Evolutionary conservation across 64 coral and sea anemone genomes (phyloP).

Genomic region (Platygyra sinensis): DNA sequence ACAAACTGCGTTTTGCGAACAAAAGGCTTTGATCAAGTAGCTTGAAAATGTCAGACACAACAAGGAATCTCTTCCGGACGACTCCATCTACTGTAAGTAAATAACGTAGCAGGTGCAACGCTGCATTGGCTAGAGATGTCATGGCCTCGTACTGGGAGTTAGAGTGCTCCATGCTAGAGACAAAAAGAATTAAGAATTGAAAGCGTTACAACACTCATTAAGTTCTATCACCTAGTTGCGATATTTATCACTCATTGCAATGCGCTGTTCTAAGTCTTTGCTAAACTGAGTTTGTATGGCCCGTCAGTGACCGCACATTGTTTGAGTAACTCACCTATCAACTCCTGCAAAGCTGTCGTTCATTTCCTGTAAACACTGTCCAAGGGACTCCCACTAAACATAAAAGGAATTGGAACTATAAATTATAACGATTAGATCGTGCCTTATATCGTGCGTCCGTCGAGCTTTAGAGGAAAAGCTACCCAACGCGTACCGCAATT

Average conservation of each 20-base stretch:
- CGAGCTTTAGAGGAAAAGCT: too few species aligned
- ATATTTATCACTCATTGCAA: too few species aligned
- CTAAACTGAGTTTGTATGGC: too few species aligned
- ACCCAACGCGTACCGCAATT: too few species aligned
- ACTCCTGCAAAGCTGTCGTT: background rate
- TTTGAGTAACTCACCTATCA: background rate
- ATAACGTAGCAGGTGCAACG: background rate
- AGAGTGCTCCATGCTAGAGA: background rate
- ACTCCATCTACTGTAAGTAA: background rate
- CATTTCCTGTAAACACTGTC: background rate
- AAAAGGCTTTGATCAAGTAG: background rate
- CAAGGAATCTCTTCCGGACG: background rate
- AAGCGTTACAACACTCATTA: background rate
- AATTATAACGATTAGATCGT: too few species aligned
- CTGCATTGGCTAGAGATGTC: background rate
- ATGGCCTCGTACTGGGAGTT: background rate
- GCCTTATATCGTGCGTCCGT: too few species aligned
- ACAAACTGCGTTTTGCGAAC: background rate
- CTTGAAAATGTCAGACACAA: background rate
- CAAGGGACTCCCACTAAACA: background rate
- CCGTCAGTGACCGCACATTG: background rate
- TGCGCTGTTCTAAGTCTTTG: too few species aligned
- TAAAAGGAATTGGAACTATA: background rate
- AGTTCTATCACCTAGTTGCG: too few species aligned
- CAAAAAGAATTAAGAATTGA: background rate